Conservation (phyloP, 2,888 invertebrate genomes). For the Leptopilina drosophilae region DNA sequence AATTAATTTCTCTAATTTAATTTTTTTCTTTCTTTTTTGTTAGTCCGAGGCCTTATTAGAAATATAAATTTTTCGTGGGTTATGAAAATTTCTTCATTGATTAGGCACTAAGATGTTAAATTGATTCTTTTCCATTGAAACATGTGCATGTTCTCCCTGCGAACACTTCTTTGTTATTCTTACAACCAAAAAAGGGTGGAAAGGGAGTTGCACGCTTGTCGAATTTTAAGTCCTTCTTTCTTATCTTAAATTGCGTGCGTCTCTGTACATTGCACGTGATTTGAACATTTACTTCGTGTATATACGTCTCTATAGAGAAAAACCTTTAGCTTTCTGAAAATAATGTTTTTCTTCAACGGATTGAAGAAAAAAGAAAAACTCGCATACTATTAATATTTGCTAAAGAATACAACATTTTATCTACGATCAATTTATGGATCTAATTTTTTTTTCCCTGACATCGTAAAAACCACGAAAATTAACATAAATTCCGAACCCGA, state of each 20-base stretch:
- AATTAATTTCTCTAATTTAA: too few species aligned
- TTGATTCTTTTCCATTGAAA: neutral
- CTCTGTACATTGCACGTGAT: slow-evolving; percentile 27
- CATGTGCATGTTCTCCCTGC: neutral
- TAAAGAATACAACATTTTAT: too few species aligned
- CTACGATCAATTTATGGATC: neutral
- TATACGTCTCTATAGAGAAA: neutral
- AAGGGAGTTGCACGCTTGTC: slow-evolving; percentile 22
- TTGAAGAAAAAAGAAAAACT: too few species aligned
- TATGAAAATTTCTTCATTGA: neutral
- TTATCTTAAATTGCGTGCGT: slow-evolving; percentile 33
- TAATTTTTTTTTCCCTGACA: neutral
- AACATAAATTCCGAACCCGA: neutral
- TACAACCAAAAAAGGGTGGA: slow-evolving; percentile 7
- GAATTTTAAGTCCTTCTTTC: slow-evolving; percentile 38
- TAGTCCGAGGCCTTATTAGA: neutral
- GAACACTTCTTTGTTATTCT: slow-evolving; percentile 15
- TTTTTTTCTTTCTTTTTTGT: too few species aligned
- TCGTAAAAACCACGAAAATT: neutral
- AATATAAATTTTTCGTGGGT: neutral
- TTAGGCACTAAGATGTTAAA: neutral
- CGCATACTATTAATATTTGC: too few species aligned
- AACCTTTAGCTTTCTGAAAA: neutral
- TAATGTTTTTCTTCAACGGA: neutral
- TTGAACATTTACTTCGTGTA: slow-evolving; percentile 19